A percentile compares a stretch with the other conserved stretches of the same genome.
These are phyloP conservation scores for Capitella teleta DNA, from an alignment of 1,140 invertebrate genomes.

Conservation along the genomic window DNA sequence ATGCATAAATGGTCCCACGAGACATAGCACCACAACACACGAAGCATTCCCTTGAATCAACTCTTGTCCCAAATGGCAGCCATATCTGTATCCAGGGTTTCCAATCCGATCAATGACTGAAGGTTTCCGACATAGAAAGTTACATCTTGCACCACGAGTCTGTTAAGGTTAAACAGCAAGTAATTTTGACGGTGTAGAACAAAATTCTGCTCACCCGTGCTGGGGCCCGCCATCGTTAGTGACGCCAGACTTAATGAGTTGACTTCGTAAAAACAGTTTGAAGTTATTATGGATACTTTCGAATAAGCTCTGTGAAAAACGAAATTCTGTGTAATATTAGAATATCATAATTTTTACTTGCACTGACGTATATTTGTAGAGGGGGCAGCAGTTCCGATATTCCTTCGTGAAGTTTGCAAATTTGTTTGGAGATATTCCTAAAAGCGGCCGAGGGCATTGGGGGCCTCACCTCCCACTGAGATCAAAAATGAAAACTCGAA, in stretches of 20 bases:
- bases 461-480: constrained; percentile 80
- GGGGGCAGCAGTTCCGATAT: constrained; percentile 47
- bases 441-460: constrained; percentile 89
- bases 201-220: constrained; percentile 58
- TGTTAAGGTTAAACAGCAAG: not conserved
- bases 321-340: not conserved
- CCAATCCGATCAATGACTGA: not conserved
- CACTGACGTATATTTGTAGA: constrained; percentile 37
- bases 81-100: not conserved
- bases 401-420: constrained; percentile 85
- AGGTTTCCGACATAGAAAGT: not conserved
- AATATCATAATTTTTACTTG: not conserved
- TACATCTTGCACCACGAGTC: not conserved
- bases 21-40: too few species aligned
- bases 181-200: not conserved
- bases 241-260: constrained; percentile 74
- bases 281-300: constrained; percentile 73
- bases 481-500: constrained; percentile 1
- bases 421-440: constrained; percentile 78
- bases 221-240: constrained; percentile 89
- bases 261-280: constrained; percentile 71
- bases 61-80: constrained; percentile 6
- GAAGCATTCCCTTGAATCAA: too few species aligned
- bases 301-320: constrained; percentile 59
- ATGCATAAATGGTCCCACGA: too few species aligned